phyloP scores from a whole-genome alignment of 1,140 invertebrate species.

The Nomia melanderi region DNA sequence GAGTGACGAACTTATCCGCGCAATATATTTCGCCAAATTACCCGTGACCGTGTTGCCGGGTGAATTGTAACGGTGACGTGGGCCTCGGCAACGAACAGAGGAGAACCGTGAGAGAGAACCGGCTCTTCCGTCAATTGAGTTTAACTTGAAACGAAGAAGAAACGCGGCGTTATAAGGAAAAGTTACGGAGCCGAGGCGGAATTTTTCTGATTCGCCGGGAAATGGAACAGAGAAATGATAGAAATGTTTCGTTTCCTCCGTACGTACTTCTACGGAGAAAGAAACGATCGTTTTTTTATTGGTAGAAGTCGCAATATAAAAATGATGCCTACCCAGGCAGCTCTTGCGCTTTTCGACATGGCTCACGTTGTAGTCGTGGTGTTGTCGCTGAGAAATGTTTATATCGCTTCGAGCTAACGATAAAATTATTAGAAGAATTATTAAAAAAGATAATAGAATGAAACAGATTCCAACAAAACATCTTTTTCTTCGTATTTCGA shows the following conservation, averaged over 20 bases:
- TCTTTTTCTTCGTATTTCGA: too few species aligned
- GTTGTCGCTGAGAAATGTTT: too few species aligned
- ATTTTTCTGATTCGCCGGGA: background rate
- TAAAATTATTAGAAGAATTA: too few species aligned
- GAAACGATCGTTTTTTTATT: background rate
- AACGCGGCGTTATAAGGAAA: background rate
- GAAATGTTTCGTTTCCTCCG: background rate
- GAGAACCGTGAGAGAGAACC: background rate
- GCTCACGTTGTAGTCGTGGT: too few species aligned
- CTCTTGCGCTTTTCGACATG: too few species aligned
- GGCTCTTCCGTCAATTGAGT: background rate
- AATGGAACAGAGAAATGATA: background rate
- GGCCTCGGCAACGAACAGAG: background rate
- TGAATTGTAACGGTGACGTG: conserved; percentile 4
- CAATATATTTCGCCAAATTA: conserved; percentile 44
- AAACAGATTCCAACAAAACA: too few species aligned
- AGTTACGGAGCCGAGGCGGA: background rate
- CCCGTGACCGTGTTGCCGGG: background rate
- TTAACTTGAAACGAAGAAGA: background rate
- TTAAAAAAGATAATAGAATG: too few species aligned
- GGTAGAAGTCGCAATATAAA: background rate
- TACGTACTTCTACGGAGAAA: background rate
- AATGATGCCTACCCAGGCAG: background rate
- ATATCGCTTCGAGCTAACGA: too few species aligned
- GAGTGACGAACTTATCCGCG: conserved; percentile 36